These are phyloP conservation scores for Garrulus glandarius DNA, from an alignment of 2,797 vertebrate species.

Conservation along the genomic window DNA sequence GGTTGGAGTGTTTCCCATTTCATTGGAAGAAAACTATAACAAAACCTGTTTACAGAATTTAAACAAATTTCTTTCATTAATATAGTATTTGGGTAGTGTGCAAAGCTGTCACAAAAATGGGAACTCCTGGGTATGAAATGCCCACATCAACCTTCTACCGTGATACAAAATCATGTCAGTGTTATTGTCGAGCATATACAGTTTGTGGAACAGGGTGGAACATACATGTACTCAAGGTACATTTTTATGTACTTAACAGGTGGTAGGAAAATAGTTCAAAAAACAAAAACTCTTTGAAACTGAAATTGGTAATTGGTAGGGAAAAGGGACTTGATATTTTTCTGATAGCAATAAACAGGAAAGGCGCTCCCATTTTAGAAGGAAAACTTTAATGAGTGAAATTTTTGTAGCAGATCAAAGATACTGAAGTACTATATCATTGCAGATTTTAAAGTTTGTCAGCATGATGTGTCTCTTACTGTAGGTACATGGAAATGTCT, in stretches of 20 bases:
- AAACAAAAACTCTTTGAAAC: neutral
- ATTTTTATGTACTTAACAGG: neutral
- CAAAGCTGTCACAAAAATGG: neutral
- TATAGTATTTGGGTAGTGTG: neutral
- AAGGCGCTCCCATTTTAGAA: rapidly evolving
- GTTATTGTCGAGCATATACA: neutral
- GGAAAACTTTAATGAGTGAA: neutral
- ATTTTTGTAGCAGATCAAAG: neutral
- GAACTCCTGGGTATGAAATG: neutral
- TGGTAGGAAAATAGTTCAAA: neutral
- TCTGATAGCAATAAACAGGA: neutral
- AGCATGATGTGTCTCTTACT: neutral
- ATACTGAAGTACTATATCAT: neutral
- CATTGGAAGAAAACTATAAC: neutral
- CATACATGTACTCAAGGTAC: neutral
- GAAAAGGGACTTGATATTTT: neutral
- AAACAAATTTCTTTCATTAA: neutral
- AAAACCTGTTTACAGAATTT: neutral
- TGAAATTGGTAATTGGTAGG: neutral
- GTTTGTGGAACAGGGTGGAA: neutral
- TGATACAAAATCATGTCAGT: neutral
- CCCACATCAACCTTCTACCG: neutral
- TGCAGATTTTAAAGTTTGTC: neutral
- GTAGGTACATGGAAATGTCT: neutral
- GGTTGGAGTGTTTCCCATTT: neutral